These are phyloP conservation scores for Cyphomyrus plagiostoma DNA, from an alignment of 2,113 vertebrate genomes.

Conservation along the genomic window DNA sequence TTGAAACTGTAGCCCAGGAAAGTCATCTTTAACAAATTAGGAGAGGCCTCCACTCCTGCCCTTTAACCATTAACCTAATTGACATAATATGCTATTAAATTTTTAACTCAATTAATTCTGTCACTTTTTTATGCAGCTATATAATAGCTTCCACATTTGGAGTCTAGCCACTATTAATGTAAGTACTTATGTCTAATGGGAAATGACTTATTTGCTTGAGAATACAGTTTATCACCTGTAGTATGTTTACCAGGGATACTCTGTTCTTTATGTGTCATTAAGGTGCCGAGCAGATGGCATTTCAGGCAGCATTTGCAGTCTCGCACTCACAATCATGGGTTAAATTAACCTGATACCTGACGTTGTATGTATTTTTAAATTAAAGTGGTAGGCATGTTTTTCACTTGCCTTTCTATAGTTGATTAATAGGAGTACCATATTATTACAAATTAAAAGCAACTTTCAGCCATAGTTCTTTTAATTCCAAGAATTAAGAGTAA, in stretches of 20 bases:
- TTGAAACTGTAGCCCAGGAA: neutral
- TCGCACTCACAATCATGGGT: neutral
- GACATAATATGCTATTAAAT: neutral
- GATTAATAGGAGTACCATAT: neutral
- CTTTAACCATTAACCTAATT: neutral
- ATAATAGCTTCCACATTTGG: neutral
- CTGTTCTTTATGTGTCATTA: neutral
- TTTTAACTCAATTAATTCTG: neutral
- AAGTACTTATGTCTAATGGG: neutral
- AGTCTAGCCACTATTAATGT: neutral
- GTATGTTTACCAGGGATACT: neutral
- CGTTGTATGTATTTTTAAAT: neutral
- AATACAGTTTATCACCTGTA: neutral
- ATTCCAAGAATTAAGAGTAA: neutral
- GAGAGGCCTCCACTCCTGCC: neutral
- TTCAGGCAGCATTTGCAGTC: neutral
- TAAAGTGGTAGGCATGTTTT: neutral
- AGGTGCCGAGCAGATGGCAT: neutral
- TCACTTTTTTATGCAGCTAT: neutral
- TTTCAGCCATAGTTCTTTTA: neutral
- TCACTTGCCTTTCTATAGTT: neutral
- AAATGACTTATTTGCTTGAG: neutral
- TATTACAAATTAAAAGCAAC: neutral
- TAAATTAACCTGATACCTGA: neutral
- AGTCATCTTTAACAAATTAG: neutral